phyloP scores from a whole-genome alignment of 2,113 vertebrate species.

The Ochotona princeps region DNA sequence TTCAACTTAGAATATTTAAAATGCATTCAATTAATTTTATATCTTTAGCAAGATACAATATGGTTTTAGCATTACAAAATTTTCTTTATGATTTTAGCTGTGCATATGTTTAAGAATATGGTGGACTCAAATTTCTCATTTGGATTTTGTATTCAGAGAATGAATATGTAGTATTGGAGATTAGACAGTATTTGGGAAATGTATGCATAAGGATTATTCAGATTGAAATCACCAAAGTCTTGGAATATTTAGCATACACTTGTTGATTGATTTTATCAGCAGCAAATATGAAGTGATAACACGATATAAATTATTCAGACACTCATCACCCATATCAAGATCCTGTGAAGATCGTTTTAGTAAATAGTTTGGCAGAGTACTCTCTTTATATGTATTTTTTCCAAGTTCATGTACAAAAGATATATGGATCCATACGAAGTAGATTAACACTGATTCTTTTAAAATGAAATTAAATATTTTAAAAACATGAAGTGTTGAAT shows the following conservation, averaged over 20 bases:
- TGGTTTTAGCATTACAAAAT: slow-evolving; percentile 60
- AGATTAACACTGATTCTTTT: slow-evolving; percentile 69
- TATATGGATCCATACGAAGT: slow-evolving; percentile 47
- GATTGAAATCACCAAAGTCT: slow-evolving; percentile 13
- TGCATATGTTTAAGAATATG: slow-evolving; percentile 43
- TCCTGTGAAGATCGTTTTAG: slow-evolving; percentile 1
- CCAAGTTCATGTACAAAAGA: slow-evolving; percentile 54
- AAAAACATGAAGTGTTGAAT: slow-evolving; percentile 50
- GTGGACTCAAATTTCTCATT: slow-evolving; percentile 72
- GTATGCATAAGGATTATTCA: slow-evolving; percentile 51
- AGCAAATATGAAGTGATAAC: slow-evolving; percentile 62
- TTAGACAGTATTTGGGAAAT: slow-evolving; percentile 67
- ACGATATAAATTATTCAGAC: slow-evolving; percentile 64
- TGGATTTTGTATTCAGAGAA: slow-evolving; percentile 72
- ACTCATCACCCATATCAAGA: slow-evolving; percentile 40
- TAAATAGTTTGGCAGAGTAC: background rate
- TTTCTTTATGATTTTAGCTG: slow-evolving; percentile 63
- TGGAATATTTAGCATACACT: slow-evolving; percentile 44
- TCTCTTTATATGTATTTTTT: slow-evolving; percentile 14
- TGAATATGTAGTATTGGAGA: slow-evolving; percentile 58
- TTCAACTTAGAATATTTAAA: slow-evolving; percentile 81
- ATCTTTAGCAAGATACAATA: slow-evolving; percentile 62
- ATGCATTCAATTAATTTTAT: slow-evolving; percentile 75
- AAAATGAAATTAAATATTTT: slow-evolving; percentile 71
- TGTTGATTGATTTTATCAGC: slow-evolving; percentile 66